phyloP scores from a whole-genome alignment of 2,797 vertebrate genomes.

The Geotrypetes seraphini region DNA sequence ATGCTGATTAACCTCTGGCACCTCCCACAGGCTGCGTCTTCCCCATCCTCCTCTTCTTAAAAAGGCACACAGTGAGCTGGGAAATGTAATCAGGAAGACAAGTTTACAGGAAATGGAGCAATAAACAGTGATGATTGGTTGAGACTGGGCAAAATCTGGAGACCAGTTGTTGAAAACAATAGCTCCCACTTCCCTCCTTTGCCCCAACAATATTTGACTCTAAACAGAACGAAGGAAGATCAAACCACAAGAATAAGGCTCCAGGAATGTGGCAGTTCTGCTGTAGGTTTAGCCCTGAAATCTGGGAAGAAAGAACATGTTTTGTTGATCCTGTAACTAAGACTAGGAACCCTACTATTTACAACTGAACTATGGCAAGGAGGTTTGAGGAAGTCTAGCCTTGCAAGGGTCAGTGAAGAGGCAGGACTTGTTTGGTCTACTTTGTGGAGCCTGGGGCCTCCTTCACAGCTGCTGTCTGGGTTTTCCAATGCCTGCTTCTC shows the following conservation, averaged over 20 bases:
- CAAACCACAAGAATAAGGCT: constrained; percentile 39
- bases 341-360: too few species aligned
- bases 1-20: constrained; percentile 7
- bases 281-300: constrained; percentile 8
- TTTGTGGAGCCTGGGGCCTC: too few species aligned
- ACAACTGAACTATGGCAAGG: too few species aligned
- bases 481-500: too few species aligned
- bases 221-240: constrained; percentile 29
- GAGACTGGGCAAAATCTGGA: constrained; percentile 21
- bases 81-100: constrained; percentile 13
- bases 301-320: too few species aligned
- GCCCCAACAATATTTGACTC: constrained; percentile 37
- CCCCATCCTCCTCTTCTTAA: not conserved
- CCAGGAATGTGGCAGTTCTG: constrained; percentile 8
- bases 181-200: too few species aligned
- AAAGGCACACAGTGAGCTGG: constrained; percentile 1
- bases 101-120: constrained; percentile 23
- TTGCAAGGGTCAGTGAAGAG: too few species aligned
- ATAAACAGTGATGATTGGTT: constrained; percentile 21
- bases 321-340: too few species aligned
- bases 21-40: too few species aligned
- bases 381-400: too few species aligned
- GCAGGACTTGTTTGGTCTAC: too few species aligned
- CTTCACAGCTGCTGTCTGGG: too few species aligned
- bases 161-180: constrained; percentile 38